Evolutionary conservation across 2,888 invertebrate genomes (phyloP).

Genomic region (Drosophila prostipennis): DNA sequence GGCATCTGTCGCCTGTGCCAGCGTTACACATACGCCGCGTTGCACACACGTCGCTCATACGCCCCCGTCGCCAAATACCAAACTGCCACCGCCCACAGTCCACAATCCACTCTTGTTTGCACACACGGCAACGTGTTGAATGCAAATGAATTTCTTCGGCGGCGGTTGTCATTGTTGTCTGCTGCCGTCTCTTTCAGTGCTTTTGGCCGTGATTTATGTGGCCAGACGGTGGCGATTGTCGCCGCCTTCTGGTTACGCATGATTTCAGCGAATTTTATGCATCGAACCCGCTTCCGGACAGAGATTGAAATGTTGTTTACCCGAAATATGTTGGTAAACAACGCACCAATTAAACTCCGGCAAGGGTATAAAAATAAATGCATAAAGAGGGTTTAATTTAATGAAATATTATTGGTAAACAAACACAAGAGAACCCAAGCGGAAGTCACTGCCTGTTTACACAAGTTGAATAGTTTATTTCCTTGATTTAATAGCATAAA

Average conservation of each 20-base stretch:
- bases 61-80: constrained; percentile 38
- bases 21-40: constrained; percentile 54
- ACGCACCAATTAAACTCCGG: constrained; percentile 3
- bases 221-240: constrained; percentile 52
- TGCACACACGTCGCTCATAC: constrained; percentile 65
- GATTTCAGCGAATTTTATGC: constrained; percentile 36
- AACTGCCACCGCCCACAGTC: background rate
- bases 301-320: constrained; percentile 20
- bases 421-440: background rate
- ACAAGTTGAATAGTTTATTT: background rate
- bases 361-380: background rate
- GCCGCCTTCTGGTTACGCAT: constrained; percentile 39
- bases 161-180: constrained; percentile 41
- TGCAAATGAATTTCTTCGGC: constrained; percentile 73
- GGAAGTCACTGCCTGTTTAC: background rate
- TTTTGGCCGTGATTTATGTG: constrained; percentile 61
- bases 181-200: background rate
- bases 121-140: constrained; percentile 72
- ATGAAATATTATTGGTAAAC: background rate
- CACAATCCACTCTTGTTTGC: constrained; percentile 36
- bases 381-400: background rate
- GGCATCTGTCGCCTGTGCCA: constrained; percentile 37
- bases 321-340: constrained; percentile 21
- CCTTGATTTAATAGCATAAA: background rate
- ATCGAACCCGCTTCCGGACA: constrained; percentile 16